A percentile compares a stretch with the other conserved stretches of the same genome.
Conservation (phyloP, 1,140 invertebrate species). For the Euwallacea fornicatus region DNA sequence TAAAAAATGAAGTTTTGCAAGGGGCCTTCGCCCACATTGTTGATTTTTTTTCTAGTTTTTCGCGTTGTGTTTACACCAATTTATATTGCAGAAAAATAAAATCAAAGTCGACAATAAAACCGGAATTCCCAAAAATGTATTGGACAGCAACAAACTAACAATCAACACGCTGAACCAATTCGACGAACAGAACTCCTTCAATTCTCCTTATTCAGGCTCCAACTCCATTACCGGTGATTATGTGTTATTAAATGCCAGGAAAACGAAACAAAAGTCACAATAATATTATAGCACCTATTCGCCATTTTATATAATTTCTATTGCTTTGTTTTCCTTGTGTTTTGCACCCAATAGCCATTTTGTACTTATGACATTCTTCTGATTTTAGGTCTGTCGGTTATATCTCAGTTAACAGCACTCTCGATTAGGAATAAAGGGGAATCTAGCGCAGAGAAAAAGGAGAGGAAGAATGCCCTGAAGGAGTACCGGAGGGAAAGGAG, state of each 20-base stretch:
- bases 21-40: too few relatives aligned
- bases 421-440: conserved; percentile 81
- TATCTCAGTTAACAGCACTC: conserved; percentile 68
- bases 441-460: conserved; percentile 75
- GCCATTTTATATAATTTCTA: background rate
- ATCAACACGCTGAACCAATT: conserved; percentile 68
- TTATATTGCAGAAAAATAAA: conserved; percentile 53
- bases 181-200: conserved; percentile 57
- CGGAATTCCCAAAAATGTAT: conserved; percentile 70
- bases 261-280: too few relatives aligned
- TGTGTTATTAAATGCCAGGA: background rate
- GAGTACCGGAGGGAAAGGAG: conserved; percentile 81
- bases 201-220: conserved; percentile 43
- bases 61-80: too few relatives aligned
- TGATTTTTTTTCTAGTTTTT: too few relatives aligned
- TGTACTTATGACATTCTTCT: background rate
- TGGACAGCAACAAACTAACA: conserved; percentile 66
- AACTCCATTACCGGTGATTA: conserved; percentile 51
- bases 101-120: conserved; percentile 73
- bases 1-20: too few relatives aligned
- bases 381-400: conserved; percentile 64
- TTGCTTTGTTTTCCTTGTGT: background rate
- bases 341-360: background rate
- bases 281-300: too few relatives aligned
- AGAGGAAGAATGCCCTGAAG: conserved; percentile 80